A percentile compares a stretch with the other conserved stretches of the same genome.
Conservation (phyloP, 2,797 vertebrate genomes). For the Fringilla coelebs region DNA sequence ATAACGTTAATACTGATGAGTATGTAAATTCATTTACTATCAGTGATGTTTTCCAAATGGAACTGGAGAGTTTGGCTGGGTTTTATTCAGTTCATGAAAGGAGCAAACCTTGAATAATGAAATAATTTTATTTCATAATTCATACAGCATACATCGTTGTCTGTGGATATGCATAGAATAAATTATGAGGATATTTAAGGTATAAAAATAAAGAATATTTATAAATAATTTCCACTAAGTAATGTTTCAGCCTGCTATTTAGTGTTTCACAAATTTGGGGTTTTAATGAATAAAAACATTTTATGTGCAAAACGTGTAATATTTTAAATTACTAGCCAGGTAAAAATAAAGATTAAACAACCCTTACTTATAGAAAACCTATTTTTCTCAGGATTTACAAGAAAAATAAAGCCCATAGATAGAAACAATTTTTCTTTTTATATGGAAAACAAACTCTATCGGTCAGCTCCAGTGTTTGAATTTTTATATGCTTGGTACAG, state of each 20-base stretch:
- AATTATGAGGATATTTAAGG: background rate
- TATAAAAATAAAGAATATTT: background rate
- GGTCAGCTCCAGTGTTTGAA: background rate
- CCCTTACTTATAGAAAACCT: background rate
- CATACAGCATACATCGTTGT: background rate
- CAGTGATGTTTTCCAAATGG: background rate
- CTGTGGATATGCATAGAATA: background rate
- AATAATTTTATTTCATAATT: background rate
- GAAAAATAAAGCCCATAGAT: rapidly evolving
- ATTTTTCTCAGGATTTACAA: background rate
- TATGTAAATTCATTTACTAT: background rate
- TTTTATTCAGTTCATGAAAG: background rate
- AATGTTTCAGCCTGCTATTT: background rate
- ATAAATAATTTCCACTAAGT: background rate
- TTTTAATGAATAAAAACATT: background rate
- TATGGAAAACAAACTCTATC: background rate
- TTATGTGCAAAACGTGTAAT: background rate
- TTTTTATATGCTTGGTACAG: background rate
- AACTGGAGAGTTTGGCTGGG: background rate
- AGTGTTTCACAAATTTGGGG: background rate
- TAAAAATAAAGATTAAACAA: background rate
- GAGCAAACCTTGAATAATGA: background rate
- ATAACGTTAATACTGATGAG: background rate
- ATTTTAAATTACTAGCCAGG: background rate
- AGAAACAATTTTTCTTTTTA: background rate